These are phyloP conservation scores for Phengaris arion DNA, from an alignment of 2,888 invertebrate species.

Conservation along the genomic window DNA sequence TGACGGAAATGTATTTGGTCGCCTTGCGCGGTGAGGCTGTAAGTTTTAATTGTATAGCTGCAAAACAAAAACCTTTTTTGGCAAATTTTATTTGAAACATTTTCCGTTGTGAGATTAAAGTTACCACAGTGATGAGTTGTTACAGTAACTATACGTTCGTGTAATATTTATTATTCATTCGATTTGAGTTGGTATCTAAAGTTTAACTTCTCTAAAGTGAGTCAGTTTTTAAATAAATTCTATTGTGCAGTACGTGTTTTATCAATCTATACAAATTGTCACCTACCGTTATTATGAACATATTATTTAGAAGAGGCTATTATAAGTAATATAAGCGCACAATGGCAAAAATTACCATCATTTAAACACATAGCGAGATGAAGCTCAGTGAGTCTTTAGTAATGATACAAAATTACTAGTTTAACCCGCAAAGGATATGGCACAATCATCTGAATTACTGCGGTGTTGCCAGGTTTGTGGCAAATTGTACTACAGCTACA, in stretches of 20 bases:
- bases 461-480: constrained; percentile 19
- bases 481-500: constrained; percentile 7
- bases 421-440: constrained; percentile 24
- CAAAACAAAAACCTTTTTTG: background rate
- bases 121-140: no score
- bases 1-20: background rate
- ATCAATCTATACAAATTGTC: background rate
- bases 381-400: constrained; percentile 21
- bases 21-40: background rate
- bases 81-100: background rate
- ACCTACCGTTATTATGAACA: background rate
- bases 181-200: no score
- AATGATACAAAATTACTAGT: constrained; percentile 28
- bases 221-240: background rate
- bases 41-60: background rate
- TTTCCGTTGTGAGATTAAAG: background rate
- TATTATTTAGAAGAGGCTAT: constrained; percentile 9
- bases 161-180: no score
- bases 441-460: constrained; percentile 26
- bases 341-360: constrained; percentile 27
- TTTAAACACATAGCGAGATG: constrained; percentile 17
- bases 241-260: background rate
- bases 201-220: background rate
- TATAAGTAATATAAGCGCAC: constrained; percentile 7
- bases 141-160: no score